These are phyloP conservation scores for Agapornis canus DNA, from an alignment of 2,797 vertebrate genomes.

Conservation along the genomic window DNA sequence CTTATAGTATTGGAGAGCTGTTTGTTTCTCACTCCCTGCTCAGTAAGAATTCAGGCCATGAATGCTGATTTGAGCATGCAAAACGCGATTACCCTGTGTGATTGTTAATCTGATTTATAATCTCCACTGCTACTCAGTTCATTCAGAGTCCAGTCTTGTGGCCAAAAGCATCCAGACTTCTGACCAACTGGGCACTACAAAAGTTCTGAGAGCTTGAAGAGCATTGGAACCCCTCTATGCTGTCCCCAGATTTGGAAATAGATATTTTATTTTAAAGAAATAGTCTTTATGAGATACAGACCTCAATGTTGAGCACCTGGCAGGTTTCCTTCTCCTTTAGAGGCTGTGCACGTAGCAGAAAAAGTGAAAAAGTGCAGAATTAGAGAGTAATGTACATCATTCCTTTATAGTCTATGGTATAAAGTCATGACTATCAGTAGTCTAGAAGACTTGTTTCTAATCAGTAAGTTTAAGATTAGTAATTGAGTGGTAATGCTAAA, in stretches of 20 bases:
- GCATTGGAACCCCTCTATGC: constrained; percentile 77
- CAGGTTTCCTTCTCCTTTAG: background rate
- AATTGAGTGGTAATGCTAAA: background rate
- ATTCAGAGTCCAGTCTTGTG: constrained; percentile 77
- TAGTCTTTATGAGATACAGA: background rate
- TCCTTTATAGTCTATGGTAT: background rate
- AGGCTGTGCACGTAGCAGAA: background rate
- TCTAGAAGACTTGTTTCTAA: background rate
- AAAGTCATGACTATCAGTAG: background rate
- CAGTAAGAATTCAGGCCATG: background rate
- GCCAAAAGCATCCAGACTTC: constrained; percentile 71
- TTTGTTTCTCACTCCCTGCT: background rate
- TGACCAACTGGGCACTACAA: constrained; percentile 75
- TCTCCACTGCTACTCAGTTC: constrained; percentile 65
- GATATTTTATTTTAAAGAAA: background rate
- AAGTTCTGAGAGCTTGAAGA: constrained; percentile 80
- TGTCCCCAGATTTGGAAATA: constrained; percentile 84
- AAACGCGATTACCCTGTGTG: background rate
- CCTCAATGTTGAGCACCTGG: background rate
- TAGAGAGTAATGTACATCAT: background rate
- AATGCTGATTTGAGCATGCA: background rate
- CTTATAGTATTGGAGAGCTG: background rate
- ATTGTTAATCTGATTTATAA: constrained; percentile 17
- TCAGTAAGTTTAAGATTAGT: background rate
- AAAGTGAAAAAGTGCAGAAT: background rate